Base-by-base conservation (phyloP, 2,797 vertebrate species). In the Taenioides sp. region DNA sequence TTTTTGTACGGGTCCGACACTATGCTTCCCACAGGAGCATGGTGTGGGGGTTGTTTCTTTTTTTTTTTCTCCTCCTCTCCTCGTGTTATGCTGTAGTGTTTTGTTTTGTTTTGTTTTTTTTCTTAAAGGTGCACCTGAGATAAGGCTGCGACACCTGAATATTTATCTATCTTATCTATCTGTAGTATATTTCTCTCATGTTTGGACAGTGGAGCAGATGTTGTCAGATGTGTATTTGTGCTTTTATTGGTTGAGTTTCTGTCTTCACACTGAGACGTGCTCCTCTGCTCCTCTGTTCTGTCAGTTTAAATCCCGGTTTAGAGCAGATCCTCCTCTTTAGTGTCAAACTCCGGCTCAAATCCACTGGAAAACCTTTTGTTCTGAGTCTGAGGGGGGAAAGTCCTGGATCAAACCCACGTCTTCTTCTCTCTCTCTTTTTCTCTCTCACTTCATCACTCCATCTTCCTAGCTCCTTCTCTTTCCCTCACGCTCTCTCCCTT, bases 341-440 rank as follows among this genome's bases (percentile, higher is more conserved):
- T 80, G 85, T 88, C 87, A 86, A 75, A 59, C 57, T 12, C 18
- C 0, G 25, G 55, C 34, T 3, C 6, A 60, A 75, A 84, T 85
- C 75, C 85, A 76, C 78, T 76, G 69, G 80, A 65, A 74, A 82
- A 65, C 78, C 78, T 59, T 84, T 89, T 86, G 74, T 88, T 87
- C 81, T 77, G 57, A 59, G n/a, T 14, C 57, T 69, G 77, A 73
- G 58, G 6, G 28, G 2, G 77, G 78, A 76, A 12, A 74, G 78
- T 76, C 76, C 55, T 7, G 82, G 76, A 88, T 84, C 86, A 88
- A 77, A 73, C 65, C 72, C 17, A 37, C 9, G 2, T 10, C 34
- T 37, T 37, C 6, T 0, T 34, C 31, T 7, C 7, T 7, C 34
- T 47, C 43, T 47, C 14, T 47, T 4, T 47, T 1, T 17, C 43